Evolutionary conservation across 2,797 vertebrate species (phyloP).

Genomic region (Channallabes apus): DNA sequence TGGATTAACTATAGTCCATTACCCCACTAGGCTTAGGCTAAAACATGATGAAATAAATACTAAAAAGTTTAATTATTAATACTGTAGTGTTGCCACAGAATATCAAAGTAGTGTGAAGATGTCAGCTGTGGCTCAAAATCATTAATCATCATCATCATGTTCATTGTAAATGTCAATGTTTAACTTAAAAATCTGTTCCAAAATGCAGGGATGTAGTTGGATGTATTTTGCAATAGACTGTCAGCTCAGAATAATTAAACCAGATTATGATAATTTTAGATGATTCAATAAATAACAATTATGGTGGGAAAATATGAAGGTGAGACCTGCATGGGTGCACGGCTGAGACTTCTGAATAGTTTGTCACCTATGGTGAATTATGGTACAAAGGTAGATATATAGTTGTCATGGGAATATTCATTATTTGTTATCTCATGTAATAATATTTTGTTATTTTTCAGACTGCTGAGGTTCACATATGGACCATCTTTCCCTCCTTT

Average conservation of each 20-base stretch:
- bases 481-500: constrained; percentile 87
- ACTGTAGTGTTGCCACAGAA: neutral
- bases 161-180: neutral
- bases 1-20: neutral
- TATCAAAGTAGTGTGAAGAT: neutral
- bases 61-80: neutral
- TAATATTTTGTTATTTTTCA: constrained; percentile 49
- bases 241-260: neutral
- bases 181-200: neutral
- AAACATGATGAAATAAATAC: neutral
- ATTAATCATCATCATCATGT: neutral
- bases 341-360: neutral
- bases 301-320: neutral
- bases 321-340: neutral
- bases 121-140: neutral
- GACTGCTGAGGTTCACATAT: constrained; percentile 84
- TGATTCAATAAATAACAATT: neutral
- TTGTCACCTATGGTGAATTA: neutral
- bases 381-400: neutral
- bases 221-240: neutral
- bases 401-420: neutral
- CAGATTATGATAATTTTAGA: neutral
- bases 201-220: neutral
- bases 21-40: neutral
- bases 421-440: neutral